Evolutionary conservation across 2,113 vertebrate species (phyloP).

Genomic region (Prietella phreatophila): DNA sequence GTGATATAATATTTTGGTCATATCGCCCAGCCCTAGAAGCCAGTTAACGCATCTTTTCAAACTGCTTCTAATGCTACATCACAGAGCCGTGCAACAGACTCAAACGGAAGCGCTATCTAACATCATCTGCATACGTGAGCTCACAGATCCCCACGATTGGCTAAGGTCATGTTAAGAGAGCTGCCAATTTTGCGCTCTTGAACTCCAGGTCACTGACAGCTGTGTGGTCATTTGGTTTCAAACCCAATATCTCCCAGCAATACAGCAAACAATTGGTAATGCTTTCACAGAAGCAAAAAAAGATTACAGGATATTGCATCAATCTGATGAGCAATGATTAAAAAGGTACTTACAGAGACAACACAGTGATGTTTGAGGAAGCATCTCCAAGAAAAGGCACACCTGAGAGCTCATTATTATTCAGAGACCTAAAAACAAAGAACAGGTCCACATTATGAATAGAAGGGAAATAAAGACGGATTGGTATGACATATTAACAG

Average conservation of each 20-base stretch:
- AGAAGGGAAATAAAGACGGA: background rate
- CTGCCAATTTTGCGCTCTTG: background rate
- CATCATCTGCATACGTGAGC: background rate
- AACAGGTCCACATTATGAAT: background rate
- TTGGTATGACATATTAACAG: background rate
- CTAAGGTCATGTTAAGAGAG: background rate
- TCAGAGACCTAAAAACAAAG: conserved; percentile 81
- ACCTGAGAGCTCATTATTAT: conserved; percentile 88
- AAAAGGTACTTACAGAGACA: conserved; percentile 86
- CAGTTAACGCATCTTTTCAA: background rate
- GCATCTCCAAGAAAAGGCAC: conserved; percentile 86
- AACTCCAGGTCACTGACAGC: background rate
- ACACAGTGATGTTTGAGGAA: conserved; percentile 85
- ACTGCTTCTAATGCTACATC: background rate
- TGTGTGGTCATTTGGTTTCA: background rate
- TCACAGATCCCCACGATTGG: background rate
- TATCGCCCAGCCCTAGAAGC: background rate
- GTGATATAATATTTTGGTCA: no score
- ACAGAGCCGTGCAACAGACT: background rate
- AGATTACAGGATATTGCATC: background rate
- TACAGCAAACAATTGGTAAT: background rate
- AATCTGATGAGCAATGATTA: background rate
- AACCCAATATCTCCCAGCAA: background rate
- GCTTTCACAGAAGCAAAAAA: background rate
- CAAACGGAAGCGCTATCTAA: background rate